Percentiles rank a stretch among this genome's conserved stretches.
Evolutionary conservation across 2,888 invertebrate genomes (phyloP).

Genomic region (Spisula solida): DNA sequence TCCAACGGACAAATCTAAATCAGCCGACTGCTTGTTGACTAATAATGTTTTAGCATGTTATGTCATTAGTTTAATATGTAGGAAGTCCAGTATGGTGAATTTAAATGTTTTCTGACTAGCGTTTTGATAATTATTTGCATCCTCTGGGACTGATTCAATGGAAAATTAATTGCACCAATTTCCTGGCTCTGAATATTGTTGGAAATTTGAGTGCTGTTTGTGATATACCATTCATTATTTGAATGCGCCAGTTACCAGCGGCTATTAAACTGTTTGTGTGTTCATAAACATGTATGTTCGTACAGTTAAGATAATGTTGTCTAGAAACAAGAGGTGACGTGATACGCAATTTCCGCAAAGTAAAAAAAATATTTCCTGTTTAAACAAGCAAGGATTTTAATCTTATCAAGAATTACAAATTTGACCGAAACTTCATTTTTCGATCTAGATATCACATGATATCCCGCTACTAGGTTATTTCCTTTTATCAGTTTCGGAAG

Average conservation of each 20-base stretch:
- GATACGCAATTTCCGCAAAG: constrained; percentile 47
- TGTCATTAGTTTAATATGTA: constrained; percentile 17
- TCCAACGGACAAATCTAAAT: not conserved
- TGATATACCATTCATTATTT: not conserved
- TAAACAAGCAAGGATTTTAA: constrained; percentile 46
- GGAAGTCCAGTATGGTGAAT: constrained; percentile 11
- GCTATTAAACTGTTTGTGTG: constrained; percentile 1
- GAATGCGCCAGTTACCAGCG: constrained; percentile 13
- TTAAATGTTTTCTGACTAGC: constrained; percentile 21
- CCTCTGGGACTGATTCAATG: constrained; percentile 23
- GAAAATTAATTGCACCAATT: constrained; percentile 47
- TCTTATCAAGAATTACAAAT: constrained; percentile 51
- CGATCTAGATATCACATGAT: constrained; percentile 40
- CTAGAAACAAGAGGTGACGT: not conserved
- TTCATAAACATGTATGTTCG: not conserved
- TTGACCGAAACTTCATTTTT: constrained; percentile 39
- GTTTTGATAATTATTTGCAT: constrained; percentile 28
- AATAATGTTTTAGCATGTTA: constrained; percentile 17
- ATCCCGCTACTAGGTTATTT: constrained; percentile 32
- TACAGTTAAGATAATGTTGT: not conserved
- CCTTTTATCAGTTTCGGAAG: constrained; percentile 51
- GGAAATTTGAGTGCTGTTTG: constrained; percentile 23
- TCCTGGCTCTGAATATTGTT: constrained; percentile 31
- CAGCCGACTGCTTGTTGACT: not conserved
- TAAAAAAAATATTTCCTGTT: constrained; percentile 50